Evolutionary conservation across 1,140 invertebrate species (phyloP).

Genomic region (Plodia interpunctella): DNA sequence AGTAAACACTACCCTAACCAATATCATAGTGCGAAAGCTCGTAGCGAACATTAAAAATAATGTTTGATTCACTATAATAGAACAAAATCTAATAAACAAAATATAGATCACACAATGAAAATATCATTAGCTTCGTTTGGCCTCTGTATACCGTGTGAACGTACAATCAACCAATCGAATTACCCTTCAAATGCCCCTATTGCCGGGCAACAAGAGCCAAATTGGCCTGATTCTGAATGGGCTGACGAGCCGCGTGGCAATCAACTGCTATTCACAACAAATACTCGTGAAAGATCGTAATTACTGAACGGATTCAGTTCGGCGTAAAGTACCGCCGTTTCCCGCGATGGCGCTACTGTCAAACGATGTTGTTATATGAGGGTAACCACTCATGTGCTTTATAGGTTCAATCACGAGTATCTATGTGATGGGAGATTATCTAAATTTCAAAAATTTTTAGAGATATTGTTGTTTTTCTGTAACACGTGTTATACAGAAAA

Average conservation of each 20-base stretch:
- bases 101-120: background rate
- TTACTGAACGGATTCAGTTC: background rate
- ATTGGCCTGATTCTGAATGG: background rate
- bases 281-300: background rate
- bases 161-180: constrained; percentile 2
- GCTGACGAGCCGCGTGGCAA: background rate
- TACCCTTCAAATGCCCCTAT: background rate
- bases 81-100: background rate
- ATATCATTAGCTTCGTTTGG: background rate
- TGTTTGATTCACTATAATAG: too few relatives aligned
- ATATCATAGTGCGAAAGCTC: too few relatives aligned
- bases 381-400: too few relatives aligned
- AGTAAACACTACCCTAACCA: too few relatives aligned
- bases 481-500: too few relatives aligned
- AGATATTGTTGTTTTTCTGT: too few relatives aligned
- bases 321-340: background rate
- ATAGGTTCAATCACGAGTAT: background rate
- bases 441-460: too few relatives aligned
- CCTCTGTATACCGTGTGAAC: background rate
- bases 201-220: background rate
- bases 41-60: too few relatives aligned
- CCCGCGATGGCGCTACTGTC: background rate
- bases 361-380: background rate
- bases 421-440: too few relatives aligned
- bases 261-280: background rate